phyloP scores from a whole-genome alignment of 1,140 invertebrate species.

The Lerema accius region DNA sequence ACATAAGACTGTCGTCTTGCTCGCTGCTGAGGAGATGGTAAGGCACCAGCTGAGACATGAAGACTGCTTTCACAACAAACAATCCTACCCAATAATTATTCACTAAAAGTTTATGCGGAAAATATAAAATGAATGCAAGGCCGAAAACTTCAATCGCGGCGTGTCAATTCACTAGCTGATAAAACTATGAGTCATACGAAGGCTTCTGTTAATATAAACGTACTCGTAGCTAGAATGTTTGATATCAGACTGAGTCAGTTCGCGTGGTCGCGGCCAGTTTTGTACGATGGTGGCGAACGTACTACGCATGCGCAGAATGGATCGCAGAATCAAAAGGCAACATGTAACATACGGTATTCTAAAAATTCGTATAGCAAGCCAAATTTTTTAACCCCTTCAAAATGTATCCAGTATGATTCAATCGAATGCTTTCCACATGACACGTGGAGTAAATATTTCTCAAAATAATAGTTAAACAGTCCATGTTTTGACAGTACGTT shows the following conservation, averaged over 20 bases:
- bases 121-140: conserved; percentile 34
- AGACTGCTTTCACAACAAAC: conserved; percentile 63
- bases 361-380: conserved; percentile 70
- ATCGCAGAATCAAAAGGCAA: conserved; percentile 48
- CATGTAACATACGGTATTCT: conserved; percentile 58
- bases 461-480: conserved; percentile 3
- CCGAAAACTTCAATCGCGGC: conserved; percentile 50
- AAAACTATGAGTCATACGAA: conserved; percentile 73
- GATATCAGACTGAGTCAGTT: conserved; percentile 79
- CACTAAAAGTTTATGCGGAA: conserved; percentile 35
- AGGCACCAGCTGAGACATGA: conserved; percentile 82
- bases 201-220: conserved; percentile 55
- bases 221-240: conserved; percentile 74
- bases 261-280: conserved; percentile 69
- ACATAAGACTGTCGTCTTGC: conserved; percentile 80
- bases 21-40: conserved; percentile 73
- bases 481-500: conserved; percentile 3
- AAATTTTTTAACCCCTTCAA: conserved; percentile 59
- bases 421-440: conserved; percentile 66
- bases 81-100: conserved; percentile 46
- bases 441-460: conserved; percentile 44
- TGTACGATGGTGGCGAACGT: conserved; percentile 60
- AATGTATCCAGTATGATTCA: conserved; percentile 62
- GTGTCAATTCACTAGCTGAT: conserved; percentile 64
- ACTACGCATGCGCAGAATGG: conserved; percentile 69